Percentiles rank a stretch among this genome's conserved stretches.
phyloP scores from a whole-genome alignment of 2,797 vertebrate genomes.

The Triplophysa yarkandensis region DNA sequence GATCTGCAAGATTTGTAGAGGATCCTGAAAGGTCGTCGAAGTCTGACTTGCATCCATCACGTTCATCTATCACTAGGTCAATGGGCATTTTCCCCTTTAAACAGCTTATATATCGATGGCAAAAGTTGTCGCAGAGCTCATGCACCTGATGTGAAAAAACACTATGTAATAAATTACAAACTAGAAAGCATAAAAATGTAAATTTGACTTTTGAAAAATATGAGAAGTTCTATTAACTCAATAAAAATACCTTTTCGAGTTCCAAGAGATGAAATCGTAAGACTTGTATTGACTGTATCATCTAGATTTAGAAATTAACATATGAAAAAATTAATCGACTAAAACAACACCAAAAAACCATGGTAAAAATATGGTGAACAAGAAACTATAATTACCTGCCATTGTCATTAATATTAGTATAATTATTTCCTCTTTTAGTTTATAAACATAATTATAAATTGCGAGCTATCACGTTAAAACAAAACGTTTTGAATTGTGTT shows the following conservation, averaged over 20 bases:
- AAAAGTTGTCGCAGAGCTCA: slow-evolving; percentile 97
- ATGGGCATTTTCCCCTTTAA: slow-evolving; percentile 99
- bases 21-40: slow-evolving; percentile 93
- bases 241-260: slow-evolving; percentile 90
- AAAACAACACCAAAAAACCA: background rate
- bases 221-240: too few relatives aligned
- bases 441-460: slow-evolving; percentile 5
- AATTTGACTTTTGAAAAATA: background rate
- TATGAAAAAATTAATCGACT: background rate
- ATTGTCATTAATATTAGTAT: background rate
- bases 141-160: slow-evolving; percentile 78
- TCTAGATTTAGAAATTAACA: slow-evolving; percentile 70
- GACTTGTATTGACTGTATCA: slow-evolving; percentile 98
- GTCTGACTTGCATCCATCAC: slow-evolving; percentile 91
- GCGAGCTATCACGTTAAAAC: background rate
- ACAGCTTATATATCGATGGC: slow-evolving; percentile 97
- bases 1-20: slow-evolving; percentile 90
- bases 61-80: slow-evolving; percentile 93
- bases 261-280: slow-evolving; percentile 95
- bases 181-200: background rate
- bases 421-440: too few relatives aligned
- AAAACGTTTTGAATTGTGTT: background rate
- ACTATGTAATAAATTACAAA: background rate
- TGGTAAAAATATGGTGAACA: background rate
- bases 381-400: background rate